Percentiles rank a stretch among this genome's conserved stretches.
Evolutionary conservation across 2,113 vertebrate species (phyloP).

Genomic region (Onychostoma macrolepis): DNA sequence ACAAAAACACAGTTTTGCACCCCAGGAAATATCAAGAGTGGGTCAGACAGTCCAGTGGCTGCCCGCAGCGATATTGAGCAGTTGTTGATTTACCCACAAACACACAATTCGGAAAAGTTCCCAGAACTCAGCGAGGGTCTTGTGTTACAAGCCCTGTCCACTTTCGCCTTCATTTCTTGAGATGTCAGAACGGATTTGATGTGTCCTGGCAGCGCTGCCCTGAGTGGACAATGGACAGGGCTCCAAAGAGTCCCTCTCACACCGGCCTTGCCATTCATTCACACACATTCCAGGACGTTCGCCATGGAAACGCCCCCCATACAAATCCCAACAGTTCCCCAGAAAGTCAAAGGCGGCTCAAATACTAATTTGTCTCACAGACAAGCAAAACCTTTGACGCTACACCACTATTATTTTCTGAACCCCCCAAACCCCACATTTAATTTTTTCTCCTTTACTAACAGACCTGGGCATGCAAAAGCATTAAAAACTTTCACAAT

Average conservation of each 20-base stretch:
- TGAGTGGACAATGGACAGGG: slow-evolving; percentile 51
- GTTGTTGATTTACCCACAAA: slow-evolving; percentile 40
- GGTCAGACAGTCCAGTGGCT: slow-evolving; percentile 19
- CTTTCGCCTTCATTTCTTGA: slow-evolving; percentile 36
- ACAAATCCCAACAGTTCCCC: slow-evolving; percentile 47
- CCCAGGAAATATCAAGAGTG: slow-evolving; percentile 15
- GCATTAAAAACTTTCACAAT: slow-evolving; percentile 6
- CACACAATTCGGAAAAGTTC: slow-evolving; percentile 40
- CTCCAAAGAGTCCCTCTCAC: slow-evolving; percentile 51
- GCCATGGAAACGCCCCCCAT: slow-evolving; percentile 62
- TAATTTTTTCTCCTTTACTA: neutral
- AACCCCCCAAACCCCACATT: neutral
- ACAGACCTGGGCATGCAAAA: neutral
- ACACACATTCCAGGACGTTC: slow-evolving; percentile 56
- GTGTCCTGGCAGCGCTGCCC: slow-evolving; percentile 34
- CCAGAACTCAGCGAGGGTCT: slow-evolving; percentile 40
- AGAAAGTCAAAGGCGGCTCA: slow-evolving; percentile 45
- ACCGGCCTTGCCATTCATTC: slow-evolving; percentile 34
- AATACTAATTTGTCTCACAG: slow-evolving; percentile 62
- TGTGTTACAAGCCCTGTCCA: slow-evolving; percentile 44
- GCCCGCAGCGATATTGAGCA: slow-evolving; percentile 6
- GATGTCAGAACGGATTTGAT: slow-evolving; percentile 45
- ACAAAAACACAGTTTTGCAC: slow-evolving; percentile 12
- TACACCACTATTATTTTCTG: slow-evolving; percentile 30
- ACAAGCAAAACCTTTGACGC: slow-evolving; percentile 31